These are phyloP conservation scores for Acinonyx jubatus DNA, from an alignment of 2,113 vertebrate genomes.

Conservation along the genomic window DNA sequence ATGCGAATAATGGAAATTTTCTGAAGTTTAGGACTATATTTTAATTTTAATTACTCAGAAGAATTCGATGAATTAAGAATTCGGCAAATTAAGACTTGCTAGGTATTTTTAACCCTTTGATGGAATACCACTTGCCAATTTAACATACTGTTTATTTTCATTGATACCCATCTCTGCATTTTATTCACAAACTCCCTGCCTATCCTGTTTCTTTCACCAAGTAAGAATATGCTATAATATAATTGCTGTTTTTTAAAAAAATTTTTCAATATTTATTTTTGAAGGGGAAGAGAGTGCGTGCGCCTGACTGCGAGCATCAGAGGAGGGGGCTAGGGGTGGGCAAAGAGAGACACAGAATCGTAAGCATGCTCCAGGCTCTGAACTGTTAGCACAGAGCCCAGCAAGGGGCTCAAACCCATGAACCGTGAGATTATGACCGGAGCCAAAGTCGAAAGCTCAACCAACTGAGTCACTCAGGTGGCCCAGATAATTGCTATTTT, in stretches of 20 bases:
- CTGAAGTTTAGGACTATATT: neutral
- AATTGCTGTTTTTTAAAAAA: neutral
- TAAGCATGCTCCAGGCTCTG: too few species aligned
- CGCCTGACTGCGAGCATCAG: too few species aligned
- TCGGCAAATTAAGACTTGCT: conserved; percentile 3
- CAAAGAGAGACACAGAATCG: too few species aligned
- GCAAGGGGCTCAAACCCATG: too few species aligned
- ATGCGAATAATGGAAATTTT: neutral
- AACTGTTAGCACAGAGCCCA: too few species aligned
- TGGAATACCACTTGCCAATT: neutral
- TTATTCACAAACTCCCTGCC: neutral
- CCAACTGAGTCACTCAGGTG: too few species aligned
- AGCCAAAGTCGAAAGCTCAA: too few species aligned
- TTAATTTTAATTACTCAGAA: neutral
- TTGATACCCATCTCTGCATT: neutral
- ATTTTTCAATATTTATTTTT: too few species aligned
- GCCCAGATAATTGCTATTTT: neutral
- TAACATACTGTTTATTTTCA: neutral
- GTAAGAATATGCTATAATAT: neutral
- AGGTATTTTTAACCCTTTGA: neutral
- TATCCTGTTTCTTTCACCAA: neutral
- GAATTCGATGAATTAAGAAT: neutral
- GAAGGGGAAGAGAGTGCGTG: too few species aligned
- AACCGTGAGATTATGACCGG: too few species aligned
- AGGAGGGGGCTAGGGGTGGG: too few species aligned